Base-by-base conservation (phyloP, 1,140 invertebrate genomes). In the Monomorium pharaonis region DNA sequence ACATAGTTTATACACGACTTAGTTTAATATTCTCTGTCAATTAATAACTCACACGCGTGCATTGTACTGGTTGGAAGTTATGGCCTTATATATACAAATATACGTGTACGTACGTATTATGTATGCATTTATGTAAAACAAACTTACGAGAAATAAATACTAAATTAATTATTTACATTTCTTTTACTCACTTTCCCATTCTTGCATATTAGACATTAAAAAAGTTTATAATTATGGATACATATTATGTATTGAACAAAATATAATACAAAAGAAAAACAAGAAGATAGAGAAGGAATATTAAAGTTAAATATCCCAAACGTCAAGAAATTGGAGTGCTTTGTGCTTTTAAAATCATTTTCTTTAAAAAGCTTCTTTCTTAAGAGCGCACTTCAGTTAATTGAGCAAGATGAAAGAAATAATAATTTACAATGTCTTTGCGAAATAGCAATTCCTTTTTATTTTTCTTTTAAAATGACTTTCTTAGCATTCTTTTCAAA, bases 371-470 rank as follows among this genome's bases (percentile, higher is more conserved):
- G n/a, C 16, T 54, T 78, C 27, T 78, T n/a, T n/a, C 14, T 78
- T 65, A 69, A 56, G 12, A 69, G 63, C 4, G 33, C 33, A 80
- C 33, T 69, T 42, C 6, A 80, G 16, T 69, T 80, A 80, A 80
- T 80, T 80, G 47, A 56, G 12, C 24, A 37, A 18, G 21, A 69
- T 21, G 67, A 80, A 80, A 69, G 21, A 80, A 80, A 69, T 69
- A 42, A 69, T 69, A 80, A 67, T 69, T 54, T 69, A 69, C 27
- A 69, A 37, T 78, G 44, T 69, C 47, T 49, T 69, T 69, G 51
- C 12, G 6, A 51, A 27, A 10, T 56, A 56, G 21, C 12, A 80
- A 69, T 33, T 24, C 3, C 14, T 80, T 80, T 56, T 10, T 51
- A 78, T 80, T 69, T 12, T 37, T 27, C 10, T 21, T 60, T 33